Conservation (phyloP, 2,113 vertebrate genomes). For the Peromyscus polionotus region DNA sequence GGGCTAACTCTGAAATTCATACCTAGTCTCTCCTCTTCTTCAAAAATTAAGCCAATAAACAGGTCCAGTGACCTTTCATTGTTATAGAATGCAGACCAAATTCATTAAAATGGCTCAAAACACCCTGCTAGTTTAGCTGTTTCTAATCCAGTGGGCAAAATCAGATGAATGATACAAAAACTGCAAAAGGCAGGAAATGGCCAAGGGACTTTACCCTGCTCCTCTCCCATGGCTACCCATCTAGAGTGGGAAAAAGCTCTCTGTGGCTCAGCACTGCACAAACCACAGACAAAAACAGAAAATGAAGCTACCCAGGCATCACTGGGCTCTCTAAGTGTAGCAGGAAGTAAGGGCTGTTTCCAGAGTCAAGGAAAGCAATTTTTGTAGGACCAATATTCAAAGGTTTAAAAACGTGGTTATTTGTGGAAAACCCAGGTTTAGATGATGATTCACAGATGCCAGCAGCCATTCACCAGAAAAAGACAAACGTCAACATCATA, state of each 20-base stretch:
- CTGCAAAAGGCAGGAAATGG: not conserved
- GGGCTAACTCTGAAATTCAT: not conserved
- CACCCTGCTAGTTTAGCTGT: not conserved
- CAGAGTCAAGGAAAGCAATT: not conserved
- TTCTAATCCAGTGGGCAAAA: not conserved
- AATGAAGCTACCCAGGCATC: not conserved
- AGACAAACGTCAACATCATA: not conserved
- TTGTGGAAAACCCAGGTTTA: not conserved
- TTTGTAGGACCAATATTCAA: not conserved
- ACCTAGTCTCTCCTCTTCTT: not conserved
- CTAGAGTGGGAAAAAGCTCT: not conserved
- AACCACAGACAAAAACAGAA: not conserved
- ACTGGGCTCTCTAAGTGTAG: not conserved
- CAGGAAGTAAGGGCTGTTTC: not conserved
- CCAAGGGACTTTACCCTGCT: not conserved
- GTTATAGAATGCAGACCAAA: not conserved
- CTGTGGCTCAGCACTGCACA: not conserved
- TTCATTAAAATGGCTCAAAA: slow-evolving; percentile 18
- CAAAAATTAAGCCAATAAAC: not conserved
- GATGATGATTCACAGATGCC: no score
- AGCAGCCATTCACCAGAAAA: not conserved
- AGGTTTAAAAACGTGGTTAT: not conserved
- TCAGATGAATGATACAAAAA: not conserved
- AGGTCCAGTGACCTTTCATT: not conserved
- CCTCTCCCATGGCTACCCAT: not conserved